Evolutionary conservation across 1,140 invertebrate genomes (phyloP).

Genomic region (Littorina saxatilis): DNA sequence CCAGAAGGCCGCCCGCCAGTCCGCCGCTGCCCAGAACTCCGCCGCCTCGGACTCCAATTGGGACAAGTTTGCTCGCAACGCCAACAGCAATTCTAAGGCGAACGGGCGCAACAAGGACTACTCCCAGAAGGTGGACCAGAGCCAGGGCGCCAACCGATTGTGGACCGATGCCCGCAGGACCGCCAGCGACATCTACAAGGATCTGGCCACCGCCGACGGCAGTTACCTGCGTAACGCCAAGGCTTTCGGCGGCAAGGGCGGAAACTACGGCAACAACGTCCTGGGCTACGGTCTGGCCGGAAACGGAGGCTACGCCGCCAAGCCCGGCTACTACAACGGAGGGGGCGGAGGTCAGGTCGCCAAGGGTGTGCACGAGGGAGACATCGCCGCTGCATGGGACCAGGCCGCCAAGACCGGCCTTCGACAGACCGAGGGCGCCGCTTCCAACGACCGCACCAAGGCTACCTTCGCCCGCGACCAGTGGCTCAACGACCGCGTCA

Average conservation of each 20-base stretch:
- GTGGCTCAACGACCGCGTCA: constrained; percentile 39
- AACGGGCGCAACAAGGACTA: constrained; percentile 39
- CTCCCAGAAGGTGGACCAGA: constrained; percentile 37
- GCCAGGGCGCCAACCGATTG: constrained; percentile 30
- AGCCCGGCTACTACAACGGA: constrained; percentile 3
- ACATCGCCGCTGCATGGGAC: constrained; percentile 29
- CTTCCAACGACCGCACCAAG: constrained; percentile 24
- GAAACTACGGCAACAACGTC: not conserved
- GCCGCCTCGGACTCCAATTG: constrained; percentile 22
- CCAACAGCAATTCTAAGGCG: constrained; percentile 24
- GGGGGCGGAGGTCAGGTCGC: not conserved
- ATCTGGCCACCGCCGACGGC: constrained; percentile 37
- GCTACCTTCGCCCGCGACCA: constrained; percentile 33
- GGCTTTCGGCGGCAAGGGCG: constrained; percentile 10
- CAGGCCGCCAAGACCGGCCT: constrained; percentile 26
- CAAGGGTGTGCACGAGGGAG: not conserved
- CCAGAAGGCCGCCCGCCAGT: constrained; percentile 25
- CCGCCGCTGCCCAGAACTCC: constrained; percentile 29
- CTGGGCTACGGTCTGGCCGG: constrained; percentile 36
- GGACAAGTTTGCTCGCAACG: constrained; percentile 36
- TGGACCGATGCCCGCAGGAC: constrained; percentile 34
- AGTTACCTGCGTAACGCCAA: constrained; percentile 21
- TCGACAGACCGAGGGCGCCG: not conserved
- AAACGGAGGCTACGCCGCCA: constrained; percentile 26
- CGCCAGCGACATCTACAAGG: constrained; percentile 41